Conservation (phyloP, 2,797 vertebrate genomes). For the Cuniculus paca region DNA sequence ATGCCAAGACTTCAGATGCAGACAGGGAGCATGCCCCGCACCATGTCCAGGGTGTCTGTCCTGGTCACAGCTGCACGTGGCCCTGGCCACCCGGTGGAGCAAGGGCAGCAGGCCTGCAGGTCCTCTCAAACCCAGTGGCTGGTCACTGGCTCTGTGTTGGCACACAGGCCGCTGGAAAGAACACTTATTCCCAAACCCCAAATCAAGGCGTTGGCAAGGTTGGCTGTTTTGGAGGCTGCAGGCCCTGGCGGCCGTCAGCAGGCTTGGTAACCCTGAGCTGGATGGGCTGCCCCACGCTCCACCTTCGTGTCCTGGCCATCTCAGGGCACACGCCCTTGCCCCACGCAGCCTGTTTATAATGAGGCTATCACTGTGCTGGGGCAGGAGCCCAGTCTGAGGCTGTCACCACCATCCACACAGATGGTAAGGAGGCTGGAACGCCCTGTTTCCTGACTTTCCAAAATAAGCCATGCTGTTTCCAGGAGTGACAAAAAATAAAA, state of each 20-base stretch:
- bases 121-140: neutral
- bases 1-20: constrained; percentile 76
- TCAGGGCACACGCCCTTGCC: neutral
- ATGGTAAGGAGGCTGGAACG: neutral
- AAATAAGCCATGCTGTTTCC: neutral
- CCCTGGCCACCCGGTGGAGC: neutral
- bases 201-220: neutral
- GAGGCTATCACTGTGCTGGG: too few relatives aligned
- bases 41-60: constrained; percentile 73
- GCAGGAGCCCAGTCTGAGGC: neutral
- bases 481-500: rapidly evolving
- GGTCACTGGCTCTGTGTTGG: too few relatives aligned
- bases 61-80: constrained; percentile 72
- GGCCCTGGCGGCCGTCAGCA: neutral
- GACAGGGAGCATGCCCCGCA: constrained; percentile 74
- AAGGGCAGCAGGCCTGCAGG: neutral
- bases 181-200: neutral
- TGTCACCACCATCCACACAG: neutral
- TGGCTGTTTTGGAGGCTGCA: too few relatives aligned
- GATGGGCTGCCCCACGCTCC: too few relatives aligned
- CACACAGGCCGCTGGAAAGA: neutral
- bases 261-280: rapidly evolving
- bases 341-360: neutral
- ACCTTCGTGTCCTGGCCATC: neutral
- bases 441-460: neutral